Conservation (phyloP, 2,888 invertebrate species). For the Lathronympha strigana region DNA sequence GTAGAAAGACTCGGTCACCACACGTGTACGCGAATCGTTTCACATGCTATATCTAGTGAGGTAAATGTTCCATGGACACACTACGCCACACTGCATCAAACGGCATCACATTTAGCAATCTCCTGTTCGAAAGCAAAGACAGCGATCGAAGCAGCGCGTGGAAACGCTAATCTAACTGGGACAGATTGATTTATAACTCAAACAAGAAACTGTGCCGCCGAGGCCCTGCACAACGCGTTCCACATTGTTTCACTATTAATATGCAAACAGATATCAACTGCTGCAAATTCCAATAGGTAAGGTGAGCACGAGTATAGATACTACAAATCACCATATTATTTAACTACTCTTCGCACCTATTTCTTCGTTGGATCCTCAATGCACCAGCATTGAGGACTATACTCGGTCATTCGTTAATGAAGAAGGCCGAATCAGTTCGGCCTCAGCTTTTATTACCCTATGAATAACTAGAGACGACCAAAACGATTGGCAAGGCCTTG, state of each 20-base stretch:
- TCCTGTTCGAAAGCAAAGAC: conserved; percentile 72
- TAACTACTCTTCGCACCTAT: too few relatives aligned
- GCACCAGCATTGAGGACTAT: too few relatives aligned
- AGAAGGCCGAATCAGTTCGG: conserved; percentile 63
- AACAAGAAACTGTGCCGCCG: conserved; percentile 80
- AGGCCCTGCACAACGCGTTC: conserved; percentile 73
- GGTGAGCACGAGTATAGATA: conserved; percentile 19
- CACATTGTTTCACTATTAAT: conserved; percentile 76
- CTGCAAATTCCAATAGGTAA: conserved; percentile 44
- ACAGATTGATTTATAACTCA: conserved; percentile 78
- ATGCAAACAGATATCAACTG: conserved; percentile 65
- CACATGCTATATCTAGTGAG: not conserved
- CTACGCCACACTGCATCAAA: conserved; percentile 44
- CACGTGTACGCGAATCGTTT: not conserved
- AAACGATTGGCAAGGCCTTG: conserved; percentile 80
- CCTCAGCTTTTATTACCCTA: conserved; percentile 76
- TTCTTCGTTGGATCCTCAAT: conserved; percentile 30
- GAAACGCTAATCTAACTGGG: conserved; percentile 76
- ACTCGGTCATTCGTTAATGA: conserved; percentile 54
- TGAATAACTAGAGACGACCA: conserved; percentile 73
- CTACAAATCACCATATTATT: too few relatives aligned
- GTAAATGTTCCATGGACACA: conserved; percentile 9
- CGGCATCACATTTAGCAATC: conserved; percentile 69
- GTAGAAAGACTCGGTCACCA: not conserved
- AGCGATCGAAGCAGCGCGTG: conserved; percentile 65